These are phyloP conservation scores for Chrysomela aeneicollis DNA, from an alignment of 2,888 invertebrate species.

Conservation along the genomic window DNA sequence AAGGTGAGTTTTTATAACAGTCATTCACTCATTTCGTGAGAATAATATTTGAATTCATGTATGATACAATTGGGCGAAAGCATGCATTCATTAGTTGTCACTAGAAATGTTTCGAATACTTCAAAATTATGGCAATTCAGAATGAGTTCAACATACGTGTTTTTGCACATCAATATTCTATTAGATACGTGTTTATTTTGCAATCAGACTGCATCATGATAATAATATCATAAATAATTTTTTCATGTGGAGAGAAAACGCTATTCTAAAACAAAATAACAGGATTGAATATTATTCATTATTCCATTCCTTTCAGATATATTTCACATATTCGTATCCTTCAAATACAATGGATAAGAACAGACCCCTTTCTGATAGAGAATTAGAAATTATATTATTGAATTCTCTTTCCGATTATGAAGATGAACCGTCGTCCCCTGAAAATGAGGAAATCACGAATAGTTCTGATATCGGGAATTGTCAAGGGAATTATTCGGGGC, in stretches of 20 bases:
- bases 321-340: too few relatives aligned
- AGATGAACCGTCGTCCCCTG: neutral
- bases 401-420: too few relatives aligned
- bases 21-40: neutral
- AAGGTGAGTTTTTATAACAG: neutral
- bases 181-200: neutral
- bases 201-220: neutral
- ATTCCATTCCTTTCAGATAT: neutral
- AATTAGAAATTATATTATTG: too few relatives aligned
- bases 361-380: too few relatives aligned
- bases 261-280: neutral
- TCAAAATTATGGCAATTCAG: neutral
- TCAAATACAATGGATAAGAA: too few relatives aligned
- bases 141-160: neutral
- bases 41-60: neutral
- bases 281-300: neutral
- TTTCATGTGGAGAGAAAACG: neutral
- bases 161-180: neutral
- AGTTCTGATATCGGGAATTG: too few relatives aligned
- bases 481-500: neutral
- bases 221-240: neutral
- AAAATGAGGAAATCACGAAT: neutral
- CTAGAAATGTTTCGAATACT: neutral
- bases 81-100: neutral
- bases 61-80: neutral